Evolutionary conservation across 2,797 vertebrate species (phyloP).

Genomic region (Sardinella longiceps): DNA sequence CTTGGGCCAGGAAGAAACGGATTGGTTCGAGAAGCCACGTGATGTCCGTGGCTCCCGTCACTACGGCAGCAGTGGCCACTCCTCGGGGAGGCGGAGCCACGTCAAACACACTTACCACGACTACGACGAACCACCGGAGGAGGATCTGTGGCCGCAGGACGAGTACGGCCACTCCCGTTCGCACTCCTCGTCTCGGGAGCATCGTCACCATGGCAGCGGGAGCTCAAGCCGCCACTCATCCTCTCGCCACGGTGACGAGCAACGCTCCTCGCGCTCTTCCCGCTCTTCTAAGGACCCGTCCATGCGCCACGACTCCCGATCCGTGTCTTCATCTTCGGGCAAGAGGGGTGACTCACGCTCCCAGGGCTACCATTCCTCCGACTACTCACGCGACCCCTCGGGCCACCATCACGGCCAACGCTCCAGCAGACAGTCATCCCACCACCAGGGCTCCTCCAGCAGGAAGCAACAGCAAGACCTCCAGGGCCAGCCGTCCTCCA

Average conservation of each 20-base stretch:
- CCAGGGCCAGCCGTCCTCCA: slow-evolving; percentile 76
- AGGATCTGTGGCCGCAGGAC: slow-evolving; percentile 91
- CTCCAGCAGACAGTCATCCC: slow-evolving; percentile 83
- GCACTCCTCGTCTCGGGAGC: slow-evolving; percentile 83
- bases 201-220: slow-evolving; percentile 86
- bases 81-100: slow-evolving; percentile 88
- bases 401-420: slow-evolving; percentile 84
- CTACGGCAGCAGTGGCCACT: slow-evolving; percentile 84
- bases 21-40: slow-evolving; percentile 99
- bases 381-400: slow-evolving; percentile 83
- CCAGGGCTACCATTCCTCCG: slow-evolving; percentile 79
- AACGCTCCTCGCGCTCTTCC: slow-evolving; percentile 80
- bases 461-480: slow-evolving; percentile 73
- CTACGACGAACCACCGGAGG: slow-evolving; percentile 93
- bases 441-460: slow-evolving; percentile 71
- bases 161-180: slow-evolving; percentile 82
- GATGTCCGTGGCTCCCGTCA: slow-evolving; percentile 90
- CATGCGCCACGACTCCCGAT: slow-evolving; percentile 84
- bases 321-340: slow-evolving; percentile 78
- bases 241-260: slow-evolving; percentile 87
- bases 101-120: slow-evolving; percentile 95
- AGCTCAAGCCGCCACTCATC: slow-evolving; percentile 82
- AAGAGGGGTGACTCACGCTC: slow-evolving; percentile 85
- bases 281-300: slow-evolving; percentile 88
- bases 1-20: slow-evolving; percentile 99